Evolutionary conservation across 2,113 vertebrate species (phyloP).

Genomic region (Menidia beryllina): DNA sequence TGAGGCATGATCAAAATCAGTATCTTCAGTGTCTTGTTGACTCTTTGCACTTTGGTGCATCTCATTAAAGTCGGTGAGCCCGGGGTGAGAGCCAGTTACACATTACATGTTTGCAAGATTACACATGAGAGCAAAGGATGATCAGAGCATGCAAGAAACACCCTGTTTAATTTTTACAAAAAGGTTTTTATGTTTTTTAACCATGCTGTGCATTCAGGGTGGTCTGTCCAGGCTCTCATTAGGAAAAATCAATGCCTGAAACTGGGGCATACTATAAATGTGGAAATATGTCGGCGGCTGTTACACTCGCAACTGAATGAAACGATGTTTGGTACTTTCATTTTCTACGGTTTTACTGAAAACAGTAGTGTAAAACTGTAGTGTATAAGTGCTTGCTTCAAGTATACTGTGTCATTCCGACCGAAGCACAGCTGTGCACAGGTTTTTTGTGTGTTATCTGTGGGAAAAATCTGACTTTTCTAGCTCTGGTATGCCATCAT

Average conservation of each 20-base stretch:
- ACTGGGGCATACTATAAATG: slow-evolving; percentile 51
- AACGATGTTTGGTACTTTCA: slow-evolving; percentile 55
- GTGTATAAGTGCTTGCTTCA: slow-evolving; percentile 61
- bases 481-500: slow-evolving; percentile 24
- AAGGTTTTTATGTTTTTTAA: slow-evolving; percentile 44
- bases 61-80: slow-evolving; percentile 33
- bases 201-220: slow-evolving; percentile 45
- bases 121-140: slow-evolving; percentile 34
- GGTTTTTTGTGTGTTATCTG: slow-evolving; percentile 39
- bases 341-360: slow-evolving; percentile 56
- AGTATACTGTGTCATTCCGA: slow-evolving; percentile 63
- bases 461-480: slow-evolving; percentile 35
- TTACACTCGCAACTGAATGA: slow-evolving; percentile 49
- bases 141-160: slow-evolving; percentile 58
- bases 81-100: slow-evolving; percentile 34
- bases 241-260: slow-evolving; percentile 51
- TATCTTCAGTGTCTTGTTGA: slow-evolving; percentile 63
- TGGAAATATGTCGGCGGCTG: slow-evolving; percentile 42
- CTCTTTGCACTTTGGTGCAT: slow-evolving; percentile 67
- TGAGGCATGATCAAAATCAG: slow-evolving; percentile 58
- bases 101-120: slow-evolving; percentile 32
- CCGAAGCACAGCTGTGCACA: slow-evolving; percentile 67
- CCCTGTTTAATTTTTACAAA: slow-evolving; percentile 60
- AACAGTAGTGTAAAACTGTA: slow-evolving; percentile 52
- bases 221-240: slow-evolving; percentile 45